A percentile compares a stretch with the other conserved stretches of the same genome.
Evolutionary conservation across 2,113 vertebrate species (phyloP).

Genomic region (Prinia subflava): DNA sequence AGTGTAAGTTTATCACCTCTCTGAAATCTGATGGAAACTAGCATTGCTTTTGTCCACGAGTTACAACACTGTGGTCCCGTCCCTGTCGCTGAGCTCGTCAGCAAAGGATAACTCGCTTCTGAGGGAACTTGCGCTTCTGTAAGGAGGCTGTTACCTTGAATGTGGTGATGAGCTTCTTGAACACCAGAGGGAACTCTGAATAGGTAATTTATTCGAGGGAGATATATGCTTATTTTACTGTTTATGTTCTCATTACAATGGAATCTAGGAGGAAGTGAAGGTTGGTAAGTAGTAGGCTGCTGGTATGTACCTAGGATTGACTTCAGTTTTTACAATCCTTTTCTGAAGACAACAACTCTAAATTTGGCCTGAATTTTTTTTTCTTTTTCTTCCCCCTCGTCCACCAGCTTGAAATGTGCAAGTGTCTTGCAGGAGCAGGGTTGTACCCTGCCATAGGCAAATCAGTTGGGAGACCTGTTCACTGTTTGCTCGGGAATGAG

Average conservation of each 20-base stretch:
- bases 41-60: neutral
- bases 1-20: neutral
- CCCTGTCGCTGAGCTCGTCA: fast-evolving
- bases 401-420: neutral
- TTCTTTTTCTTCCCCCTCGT: fast-evolving
- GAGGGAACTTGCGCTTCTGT: neutral
- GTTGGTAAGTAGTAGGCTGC: neutral
- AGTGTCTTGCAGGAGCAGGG: neutral
- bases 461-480: neutral
- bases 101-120: neutral
- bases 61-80: neutral
- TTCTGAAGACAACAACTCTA: neutral
- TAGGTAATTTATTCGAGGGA: neutral
- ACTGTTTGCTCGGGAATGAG: neutral
- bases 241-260: slow-evolving; percentile 52
- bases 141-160: neutral
- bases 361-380: neutral
- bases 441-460: neutral
- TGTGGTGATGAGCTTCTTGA: slow-evolving; percentile 33
- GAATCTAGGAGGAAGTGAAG: slow-evolving; percentile 36
- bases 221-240: neutral
- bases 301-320: neutral
- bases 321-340: neutral
- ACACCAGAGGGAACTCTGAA: slow-evolving; percentile 66
- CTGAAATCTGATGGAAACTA: neutral